Conservation (phyloP, 2,113 vertebrate species). For the Ailuropoda melanoleuca region DNA sequence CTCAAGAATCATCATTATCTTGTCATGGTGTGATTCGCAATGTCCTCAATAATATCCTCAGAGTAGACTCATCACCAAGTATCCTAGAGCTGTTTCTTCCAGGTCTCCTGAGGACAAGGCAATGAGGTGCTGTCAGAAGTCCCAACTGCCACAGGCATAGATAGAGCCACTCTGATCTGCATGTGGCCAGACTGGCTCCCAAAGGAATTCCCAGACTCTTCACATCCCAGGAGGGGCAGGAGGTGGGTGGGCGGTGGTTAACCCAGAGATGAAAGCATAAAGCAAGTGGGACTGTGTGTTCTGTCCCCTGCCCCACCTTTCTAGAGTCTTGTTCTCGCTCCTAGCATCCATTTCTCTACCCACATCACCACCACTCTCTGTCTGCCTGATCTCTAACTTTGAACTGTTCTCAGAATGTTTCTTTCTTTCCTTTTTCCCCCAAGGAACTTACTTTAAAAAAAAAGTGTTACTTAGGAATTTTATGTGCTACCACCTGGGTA, state of each 20-base stretch:
- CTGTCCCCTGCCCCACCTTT: not conserved
- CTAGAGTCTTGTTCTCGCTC: not conserved
- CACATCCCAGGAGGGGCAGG: rapidly evolving
- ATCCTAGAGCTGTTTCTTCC: not conserved
- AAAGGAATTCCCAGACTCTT: not conserved
- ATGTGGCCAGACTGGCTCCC: not conserved
- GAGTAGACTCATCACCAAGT: not conserved
- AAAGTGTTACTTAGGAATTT: not conserved
- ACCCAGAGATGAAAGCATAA: not conserved
- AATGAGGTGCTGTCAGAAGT: not conserved
- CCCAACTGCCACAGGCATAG: too few species aligned
- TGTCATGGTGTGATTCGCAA: not conserved
- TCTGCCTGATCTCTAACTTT: not conserved
- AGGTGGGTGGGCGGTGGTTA: not conserved
- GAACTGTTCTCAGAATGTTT: not conserved
- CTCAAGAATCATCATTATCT: not conserved
- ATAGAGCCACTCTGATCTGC: not conserved
- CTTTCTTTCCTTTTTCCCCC: not conserved
- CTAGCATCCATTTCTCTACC: not conserved
- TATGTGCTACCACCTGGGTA: not conserved
- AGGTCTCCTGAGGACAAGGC: not conserved
- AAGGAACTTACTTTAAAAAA: not conserved
- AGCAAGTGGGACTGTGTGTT: not conserved
- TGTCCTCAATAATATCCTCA: not conserved
- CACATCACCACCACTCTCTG: not conserved